A percentile compares a stretch with the other conserved stretches of the same genome.
Conservation (phyloP, 2,888 invertebrate genomes). For the Nasonovia ribisnigri region DNA sequence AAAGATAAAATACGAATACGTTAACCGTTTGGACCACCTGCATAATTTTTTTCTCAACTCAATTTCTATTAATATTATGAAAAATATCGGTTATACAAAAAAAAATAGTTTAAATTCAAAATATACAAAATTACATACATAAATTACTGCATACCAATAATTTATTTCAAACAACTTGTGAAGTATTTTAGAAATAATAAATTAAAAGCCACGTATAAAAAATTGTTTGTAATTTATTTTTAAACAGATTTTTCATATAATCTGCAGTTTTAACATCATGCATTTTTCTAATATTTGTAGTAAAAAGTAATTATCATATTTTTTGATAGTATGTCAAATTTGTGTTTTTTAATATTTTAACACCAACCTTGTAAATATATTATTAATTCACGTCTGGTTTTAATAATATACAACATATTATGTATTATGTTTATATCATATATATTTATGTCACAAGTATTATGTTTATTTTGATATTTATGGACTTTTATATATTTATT, state of each 20-base stretch:
- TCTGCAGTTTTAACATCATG: background rate
- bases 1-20: conserved; percentile 10
- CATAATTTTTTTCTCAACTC: background rate
- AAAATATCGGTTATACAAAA: background rate
- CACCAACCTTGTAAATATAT: background rate
- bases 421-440: background rate
- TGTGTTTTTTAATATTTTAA: background rate
- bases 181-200: background rate
- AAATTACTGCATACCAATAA: background rate
- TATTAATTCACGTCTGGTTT: background rate
- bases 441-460: no score
- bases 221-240: background rate
- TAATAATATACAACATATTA: background rate
- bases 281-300: background rate
- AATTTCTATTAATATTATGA: conserved; percentile 2
- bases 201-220: background rate
- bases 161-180: conserved; percentile 3
- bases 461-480: background rate
- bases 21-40: background rate
- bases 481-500: background rate
- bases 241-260: background rate
- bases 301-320: background rate
- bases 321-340: background rate
- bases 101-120: background rate
- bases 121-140: no score